These are phyloP conservation scores for Catostomus latipinnis DNA, from an alignment of 2,797 vertebrate species.

Conservation along the genomic window DNA sequence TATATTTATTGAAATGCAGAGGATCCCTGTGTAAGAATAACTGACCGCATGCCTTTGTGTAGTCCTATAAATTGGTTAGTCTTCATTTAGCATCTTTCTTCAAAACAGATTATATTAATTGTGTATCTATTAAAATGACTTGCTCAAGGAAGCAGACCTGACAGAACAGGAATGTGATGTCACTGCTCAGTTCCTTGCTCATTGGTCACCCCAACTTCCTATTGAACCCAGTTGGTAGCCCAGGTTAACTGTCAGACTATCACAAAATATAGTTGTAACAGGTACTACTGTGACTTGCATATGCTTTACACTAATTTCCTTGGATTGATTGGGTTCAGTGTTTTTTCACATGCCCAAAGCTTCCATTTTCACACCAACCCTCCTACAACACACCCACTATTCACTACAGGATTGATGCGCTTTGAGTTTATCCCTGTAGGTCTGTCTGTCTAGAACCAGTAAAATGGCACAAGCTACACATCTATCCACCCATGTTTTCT, in stretches of 20 bases:
- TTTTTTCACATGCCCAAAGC: constrained; percentile 43
- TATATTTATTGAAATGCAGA: too few species aligned
- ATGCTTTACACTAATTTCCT: constrained; percentile 19
- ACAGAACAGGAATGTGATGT: neutral
- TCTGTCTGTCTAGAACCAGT: too few species aligned
- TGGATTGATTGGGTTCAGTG: constrained; percentile 30
- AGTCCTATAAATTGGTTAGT: too few species aligned
- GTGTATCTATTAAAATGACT: neutral
- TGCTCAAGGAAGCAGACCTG: neutral
- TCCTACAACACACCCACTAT: too few species aligned
- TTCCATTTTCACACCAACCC: neutral
- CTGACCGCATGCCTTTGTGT: too few species aligned
- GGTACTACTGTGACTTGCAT: neutral
- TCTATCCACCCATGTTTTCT: neutral
- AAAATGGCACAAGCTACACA: too few species aligned
- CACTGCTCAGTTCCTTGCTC: neutral
- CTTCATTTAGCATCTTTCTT: too few species aligned
- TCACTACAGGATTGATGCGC: too few species aligned
- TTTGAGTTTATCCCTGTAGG: too few species aligned
- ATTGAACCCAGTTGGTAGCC: neutral
- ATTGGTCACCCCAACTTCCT: neutral
- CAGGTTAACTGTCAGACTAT: neutral
- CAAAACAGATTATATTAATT: neutral
- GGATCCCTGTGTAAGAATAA: too few species aligned
- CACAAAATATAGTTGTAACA: constrained; percentile 5